Evolutionary conservation across 2,888 invertebrate species (phyloP), one percentile per base, ranked within the genome.

Genomic region (Thysanoteuthis rhombus): DNA sequence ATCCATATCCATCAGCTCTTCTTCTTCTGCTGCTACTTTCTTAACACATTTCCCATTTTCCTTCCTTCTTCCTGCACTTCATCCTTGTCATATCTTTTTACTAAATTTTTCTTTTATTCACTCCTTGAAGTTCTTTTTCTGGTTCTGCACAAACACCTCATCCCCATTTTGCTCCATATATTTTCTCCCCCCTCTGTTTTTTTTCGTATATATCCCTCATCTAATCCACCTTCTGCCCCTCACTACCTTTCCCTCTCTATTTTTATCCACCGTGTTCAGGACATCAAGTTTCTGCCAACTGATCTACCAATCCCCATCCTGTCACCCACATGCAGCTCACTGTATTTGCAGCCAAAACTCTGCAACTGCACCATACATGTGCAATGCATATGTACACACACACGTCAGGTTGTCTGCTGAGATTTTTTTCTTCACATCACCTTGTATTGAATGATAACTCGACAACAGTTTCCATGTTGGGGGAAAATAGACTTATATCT

Each of bases 291-390:
- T 75, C n/a, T 75, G 36, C 75, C 75, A n/a, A 75, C 75, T 75
- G n/a, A 75, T 75, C n/a, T 75, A 75, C 75, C n/a, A n/a, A 75
- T 75, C 75, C n/a, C 75, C 75, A 75, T 75, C 75, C n/a, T 75
- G 75, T 75, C 75, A 75, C 75, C 75, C n/a, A 36, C 75, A 75
- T 75, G 32, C 75, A 32, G n/a, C 75, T 75, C n/a, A 75, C 75
- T 52, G 52, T 52, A 52, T 52, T 52, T 52, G 52, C 52, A 52
- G 52, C 28, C 75, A n/a, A 75, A 75, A 75, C n/a, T 75, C 75
- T 75, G 75, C 75, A 75, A 75, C 75, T 75, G 75, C 75, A 75
- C 36, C 75, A n/a, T n/a, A 75, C n/a, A 25, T 36, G 36, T n/a
- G 16, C 16, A n/a, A 75, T n/a, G 36, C 75, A 16, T 19, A n/a